A percentile compares a stretch with the other conserved stretches of the same genome.
phyloP scores from a whole-genome alignment of 2,888 invertebrate species.

The Zonitis immaculata region DNA sequence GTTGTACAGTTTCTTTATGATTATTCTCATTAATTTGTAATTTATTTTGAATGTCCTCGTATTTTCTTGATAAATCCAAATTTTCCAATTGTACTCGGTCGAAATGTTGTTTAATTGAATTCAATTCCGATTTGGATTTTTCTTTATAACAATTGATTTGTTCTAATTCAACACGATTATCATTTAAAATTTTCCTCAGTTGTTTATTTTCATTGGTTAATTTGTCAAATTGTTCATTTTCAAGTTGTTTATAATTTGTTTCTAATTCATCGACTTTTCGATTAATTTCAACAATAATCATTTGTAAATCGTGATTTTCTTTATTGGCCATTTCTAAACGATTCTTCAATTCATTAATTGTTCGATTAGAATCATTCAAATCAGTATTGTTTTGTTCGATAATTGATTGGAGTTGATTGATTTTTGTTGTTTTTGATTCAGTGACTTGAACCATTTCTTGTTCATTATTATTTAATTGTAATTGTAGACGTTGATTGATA shows the following conservation, averaged over 20 bases:
- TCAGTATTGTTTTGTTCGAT: constrained; percentile 35
- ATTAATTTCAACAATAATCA: constrained; percentile 28
- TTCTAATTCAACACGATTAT: background rate
- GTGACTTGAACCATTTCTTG: constrained; percentile 31
- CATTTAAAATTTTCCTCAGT: background rate
- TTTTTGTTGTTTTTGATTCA: constrained; percentile 35
- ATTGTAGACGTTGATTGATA: constrained; percentile 30
- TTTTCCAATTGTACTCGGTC: constrained; percentile 31
- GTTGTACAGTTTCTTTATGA: constrained; percentile 33
- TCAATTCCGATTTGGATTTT: background rate
- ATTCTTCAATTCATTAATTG: constrained; percentile 41
- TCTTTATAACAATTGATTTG: background rate
- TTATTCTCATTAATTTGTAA: constrained; percentile 9
- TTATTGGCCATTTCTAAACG: constrained; percentile 43
- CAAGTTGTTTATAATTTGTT: constrained; percentile 20
- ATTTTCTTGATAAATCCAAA: constrained; percentile 33
- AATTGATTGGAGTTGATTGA: constrained; percentile 36
- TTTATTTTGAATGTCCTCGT: constrained; percentile 21
- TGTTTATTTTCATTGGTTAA: background rate
- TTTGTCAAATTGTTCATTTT: constrained; percentile 13
- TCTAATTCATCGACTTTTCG: constrained; percentile 27
- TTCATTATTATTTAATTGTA: constrained; percentile 31
- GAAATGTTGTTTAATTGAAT: constrained; percentile 1
- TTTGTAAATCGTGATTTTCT: constrained; percentile 34
- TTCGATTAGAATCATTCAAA: constrained; percentile 30